Conservation (phyloP, 2,113 vertebrate species). For the Trochalopteron elliotii region DNA sequence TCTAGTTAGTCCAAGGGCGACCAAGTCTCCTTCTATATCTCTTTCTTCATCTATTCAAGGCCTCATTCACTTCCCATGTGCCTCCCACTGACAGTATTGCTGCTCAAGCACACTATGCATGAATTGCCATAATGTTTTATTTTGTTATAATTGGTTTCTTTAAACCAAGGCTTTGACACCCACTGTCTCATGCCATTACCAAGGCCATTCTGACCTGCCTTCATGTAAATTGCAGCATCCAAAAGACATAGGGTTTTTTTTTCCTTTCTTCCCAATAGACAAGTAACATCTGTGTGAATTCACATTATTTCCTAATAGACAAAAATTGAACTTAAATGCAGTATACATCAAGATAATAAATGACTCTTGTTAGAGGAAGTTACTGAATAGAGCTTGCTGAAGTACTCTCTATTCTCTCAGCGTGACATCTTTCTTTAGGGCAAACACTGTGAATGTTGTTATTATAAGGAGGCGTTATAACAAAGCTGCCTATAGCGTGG, state of each 20-base stretch:
- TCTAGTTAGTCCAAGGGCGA: slow-evolving; percentile 12
- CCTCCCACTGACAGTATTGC: slow-evolving; percentile 12
- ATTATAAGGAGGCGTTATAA: background rate
- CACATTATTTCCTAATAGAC: slow-evolving; percentile 60
- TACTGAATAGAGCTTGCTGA: slow-evolving; percentile 44
- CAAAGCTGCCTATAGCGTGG: slow-evolving; percentile 36
- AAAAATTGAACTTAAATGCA: slow-evolving; percentile 63
- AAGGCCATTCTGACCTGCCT: slow-evolving; percentile 40
- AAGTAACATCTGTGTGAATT: slow-evolving; percentile 66
- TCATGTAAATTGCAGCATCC: slow-evolving; percentile 30
- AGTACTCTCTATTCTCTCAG: slow-evolving; percentile 48
- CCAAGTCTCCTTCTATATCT: slow-evolving; percentile 13
- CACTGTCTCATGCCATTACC: slow-evolving; percentile 25
- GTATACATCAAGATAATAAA: slow-evolving; percentile 58
- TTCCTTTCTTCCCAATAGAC: slow-evolving; percentile 31
- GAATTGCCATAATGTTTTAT: slow-evolving; percentile 58
- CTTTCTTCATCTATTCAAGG: slow-evolving; percentile 44
- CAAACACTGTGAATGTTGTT: slow-evolving; percentile 51
- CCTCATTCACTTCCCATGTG: slow-evolving; percentile 17
- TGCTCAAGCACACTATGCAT: slow-evolving; percentile 17
- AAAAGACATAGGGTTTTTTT: background rate
- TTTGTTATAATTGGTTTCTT: slow-evolving; percentile 62
- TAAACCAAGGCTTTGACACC: slow-evolving; percentile 45
- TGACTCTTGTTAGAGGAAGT: slow-evolving; percentile 54
- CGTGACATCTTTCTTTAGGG: slow-evolving; percentile 35